These are phyloP conservation scores for Torymus auratus DNA, from an alignment of 2,888 invertebrate genomes.

Conservation along the genomic window DNA sequence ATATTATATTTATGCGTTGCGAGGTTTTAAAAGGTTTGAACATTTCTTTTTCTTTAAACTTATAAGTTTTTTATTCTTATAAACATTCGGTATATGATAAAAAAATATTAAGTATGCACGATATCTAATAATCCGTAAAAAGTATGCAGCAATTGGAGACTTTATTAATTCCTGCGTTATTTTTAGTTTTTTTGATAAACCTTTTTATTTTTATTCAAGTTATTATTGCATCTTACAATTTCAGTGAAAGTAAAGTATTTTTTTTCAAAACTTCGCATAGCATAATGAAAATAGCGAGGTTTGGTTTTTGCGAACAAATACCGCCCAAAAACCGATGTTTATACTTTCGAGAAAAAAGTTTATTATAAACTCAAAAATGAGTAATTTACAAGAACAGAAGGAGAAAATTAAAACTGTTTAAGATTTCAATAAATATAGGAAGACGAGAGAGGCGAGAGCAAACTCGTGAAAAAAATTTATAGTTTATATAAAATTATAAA, in stretches of 20 bases:
- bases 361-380: constrained; percentile 11
- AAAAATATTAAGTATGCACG: too few species aligned
- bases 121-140: too few species aligned
- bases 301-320: constrained; percentile 26
- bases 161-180: too few species aligned
- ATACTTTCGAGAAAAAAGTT: constrained; percentile 16
- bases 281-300: background rate
- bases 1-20: too few species aligned
- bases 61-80: too few species aligned
- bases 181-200: too few species aligned
- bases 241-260: background rate
- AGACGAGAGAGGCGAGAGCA: background rate
- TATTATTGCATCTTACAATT: background rate
- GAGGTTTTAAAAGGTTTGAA: too few species aligned
- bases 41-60: too few species aligned
- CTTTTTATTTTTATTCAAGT: background rate
- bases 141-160: too few species aligned
- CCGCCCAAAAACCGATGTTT: constrained; percentile 32
- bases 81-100: too few species aligned
- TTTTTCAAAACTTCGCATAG: background rate
- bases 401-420: constrained; percentile 18
- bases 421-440: constrained; percentile 7
- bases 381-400: constrained; percentile 24
- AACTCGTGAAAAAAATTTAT: constrained; percentile 23
- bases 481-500: constrained; percentile 35